A percentile compares a stretch with the other conserved stretches of the same genome.
These are phyloP conservation scores for Sesamia nonagrioides DNA, from an alignment of 1,140 invertebrate species.

Conservation along the genomic window DNA sequence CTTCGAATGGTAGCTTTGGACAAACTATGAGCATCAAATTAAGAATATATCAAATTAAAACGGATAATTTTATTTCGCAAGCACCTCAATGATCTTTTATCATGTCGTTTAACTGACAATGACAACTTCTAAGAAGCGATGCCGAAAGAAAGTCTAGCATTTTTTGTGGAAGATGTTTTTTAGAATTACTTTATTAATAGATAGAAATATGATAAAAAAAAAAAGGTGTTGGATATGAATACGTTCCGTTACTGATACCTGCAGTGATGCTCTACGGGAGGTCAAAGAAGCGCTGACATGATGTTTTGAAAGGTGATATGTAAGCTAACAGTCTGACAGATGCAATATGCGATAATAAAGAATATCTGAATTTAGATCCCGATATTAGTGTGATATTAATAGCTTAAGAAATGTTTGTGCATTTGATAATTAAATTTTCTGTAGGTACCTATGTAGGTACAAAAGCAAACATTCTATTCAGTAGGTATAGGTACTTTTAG, in stretches of 20 bases:
- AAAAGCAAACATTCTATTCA: no score
- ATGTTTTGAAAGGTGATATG: conserved; percentile 14
- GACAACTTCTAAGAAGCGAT: neutral
- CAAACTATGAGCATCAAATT: neutral
- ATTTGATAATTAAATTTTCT: neutral
- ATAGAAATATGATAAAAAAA: neutral
- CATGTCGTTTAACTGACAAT: neutral
- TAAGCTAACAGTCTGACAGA: neutral
- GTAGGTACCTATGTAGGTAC: neutral
- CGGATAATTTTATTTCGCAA: neutral
- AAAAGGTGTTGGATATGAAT: neutral
- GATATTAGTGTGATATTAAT: neutral
- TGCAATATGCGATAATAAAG: neutral
- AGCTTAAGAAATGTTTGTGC: no score
- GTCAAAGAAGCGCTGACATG: neutral
- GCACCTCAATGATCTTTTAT: neutral
- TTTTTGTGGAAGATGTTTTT: neutral
- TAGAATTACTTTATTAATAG: neutral
- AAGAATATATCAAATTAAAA: no score
- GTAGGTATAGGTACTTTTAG: no score
- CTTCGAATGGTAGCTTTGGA: no score
- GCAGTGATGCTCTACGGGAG: neutral
- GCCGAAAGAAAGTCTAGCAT: conserved; percentile 1
- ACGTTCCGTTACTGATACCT: neutral
- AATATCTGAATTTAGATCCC: neutral